Evolutionary conservation across 37 sponge, comb jelly and placozoan genomes (phyloP).

Genomic region (Spongia lamella): DNA sequence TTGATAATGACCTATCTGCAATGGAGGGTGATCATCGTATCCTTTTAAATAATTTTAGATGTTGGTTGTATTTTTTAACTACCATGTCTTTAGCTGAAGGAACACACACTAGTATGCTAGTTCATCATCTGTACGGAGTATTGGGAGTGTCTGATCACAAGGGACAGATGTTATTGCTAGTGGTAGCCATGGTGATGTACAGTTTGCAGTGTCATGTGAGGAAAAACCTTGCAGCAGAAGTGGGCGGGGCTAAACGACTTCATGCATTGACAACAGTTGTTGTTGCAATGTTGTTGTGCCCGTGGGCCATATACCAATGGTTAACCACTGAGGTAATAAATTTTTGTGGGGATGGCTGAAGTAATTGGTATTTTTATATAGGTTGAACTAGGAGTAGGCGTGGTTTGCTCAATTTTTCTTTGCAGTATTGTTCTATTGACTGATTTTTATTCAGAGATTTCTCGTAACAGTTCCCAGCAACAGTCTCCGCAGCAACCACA

Average conservation of each 20-base stretch:
- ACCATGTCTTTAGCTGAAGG: conserved; percentile 65
- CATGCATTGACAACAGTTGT: conserved; percentile 67
- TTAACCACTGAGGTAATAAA: neutral
- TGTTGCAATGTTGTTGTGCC: conserved; percentile 42
- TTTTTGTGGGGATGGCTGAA: neutral
- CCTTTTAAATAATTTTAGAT: no score
- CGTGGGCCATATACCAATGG: conserved; percentile 58
- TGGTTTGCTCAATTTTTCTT: conserved; percentile 14
- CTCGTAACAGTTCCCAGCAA: conserved; percentile 1
- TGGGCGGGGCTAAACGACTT: conserved; percentile 83
- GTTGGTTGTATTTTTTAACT: no score
- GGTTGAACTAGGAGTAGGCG: neutral
- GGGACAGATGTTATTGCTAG: conserved; percentile 78
- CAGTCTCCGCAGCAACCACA: conserved; percentile 8
- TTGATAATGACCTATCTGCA: conserved; percentile 87
- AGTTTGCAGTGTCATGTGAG: conserved; percentile 51
- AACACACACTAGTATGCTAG: conserved; percentile 59
- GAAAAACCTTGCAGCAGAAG: conserved; percentile 77
- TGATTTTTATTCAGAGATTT: conserved; percentile 52
- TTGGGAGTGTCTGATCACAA: conserved; percentile 96
- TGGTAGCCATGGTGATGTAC: conserved; percentile 61
- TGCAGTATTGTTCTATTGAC: conserved; percentile 25
- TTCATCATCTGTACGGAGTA: conserved; percentile 68
- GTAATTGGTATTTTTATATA: neutral
- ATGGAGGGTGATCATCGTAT: conserved; percentile 74